Evolutionary conservation across 2,797 vertebrate species (phyloP).

Genomic region (Anisognathus igniventris): DNA sequence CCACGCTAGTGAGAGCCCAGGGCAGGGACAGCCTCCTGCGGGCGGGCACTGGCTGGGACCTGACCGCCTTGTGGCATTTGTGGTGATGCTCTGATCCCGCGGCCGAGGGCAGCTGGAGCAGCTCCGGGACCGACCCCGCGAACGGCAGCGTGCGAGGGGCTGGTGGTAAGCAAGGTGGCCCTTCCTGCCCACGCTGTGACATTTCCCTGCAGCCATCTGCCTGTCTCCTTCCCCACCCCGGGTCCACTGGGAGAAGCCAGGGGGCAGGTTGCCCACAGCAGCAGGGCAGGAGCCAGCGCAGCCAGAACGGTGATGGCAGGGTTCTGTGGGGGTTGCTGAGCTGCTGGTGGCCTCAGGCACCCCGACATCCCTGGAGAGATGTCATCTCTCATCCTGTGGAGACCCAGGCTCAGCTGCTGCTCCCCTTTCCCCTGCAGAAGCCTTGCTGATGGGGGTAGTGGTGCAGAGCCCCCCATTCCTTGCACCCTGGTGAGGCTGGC

Average conservation of each 20-base stretch:
- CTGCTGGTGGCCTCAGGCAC: background rate
- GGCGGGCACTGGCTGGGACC: constrained; percentile 14
- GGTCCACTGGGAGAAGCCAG: background rate
- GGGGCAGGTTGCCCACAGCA: background rate
- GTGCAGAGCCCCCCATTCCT: background rate
- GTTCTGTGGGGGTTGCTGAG: background rate
- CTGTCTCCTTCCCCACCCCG: background rate
- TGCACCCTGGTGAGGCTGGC: background rate
- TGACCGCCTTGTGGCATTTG: background rate
- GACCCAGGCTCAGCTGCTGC: background rate
- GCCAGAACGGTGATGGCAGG: accelerated
- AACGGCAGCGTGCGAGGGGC: background rate
- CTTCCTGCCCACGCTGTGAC: background rate
- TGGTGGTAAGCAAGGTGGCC: background rate
- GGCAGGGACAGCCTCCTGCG: background rate
- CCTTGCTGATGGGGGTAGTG: background rate
- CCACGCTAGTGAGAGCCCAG: background rate
- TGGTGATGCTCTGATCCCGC: background rate
- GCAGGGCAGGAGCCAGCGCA: background rate
- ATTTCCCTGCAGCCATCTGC: background rate
- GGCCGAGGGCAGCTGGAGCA: background rate
- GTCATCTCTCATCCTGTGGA: background rate
- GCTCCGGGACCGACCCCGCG: background rate
- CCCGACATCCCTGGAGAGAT: background rate
- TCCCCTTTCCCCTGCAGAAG: background rate